Base-by-base conservation (phyloP, 2,888 invertebrate species). In the Drosophila differens region DNA sequence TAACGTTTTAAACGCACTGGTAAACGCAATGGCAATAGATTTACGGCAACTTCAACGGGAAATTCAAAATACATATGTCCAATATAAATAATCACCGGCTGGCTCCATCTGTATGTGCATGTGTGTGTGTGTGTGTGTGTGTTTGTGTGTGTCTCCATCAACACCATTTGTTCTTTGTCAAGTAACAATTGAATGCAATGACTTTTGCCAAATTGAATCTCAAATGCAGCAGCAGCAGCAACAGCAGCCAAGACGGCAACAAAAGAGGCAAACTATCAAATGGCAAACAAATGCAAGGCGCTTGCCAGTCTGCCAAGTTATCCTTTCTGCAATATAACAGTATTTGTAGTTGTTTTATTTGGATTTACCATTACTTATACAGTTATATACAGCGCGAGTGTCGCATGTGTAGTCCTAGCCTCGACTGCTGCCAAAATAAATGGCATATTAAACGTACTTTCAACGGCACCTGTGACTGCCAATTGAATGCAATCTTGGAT, bases 151-250 rank as follows among this genome's bases (percentile, higher is more conserved):
- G 63, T 70, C 76, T 65, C 76, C 79, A 90, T 85, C 90, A 90
- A 90, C 90, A 90, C 85, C 85, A 88, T 86, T 86, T 86, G 85
- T 85, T 90, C 89, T 88, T 90, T 86, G 88, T 86, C 89, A 90
- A 86, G 70, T 90, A 83, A 85, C 85, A 85, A 85, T 90, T 85
- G 85, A 88, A 85, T 85, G 90, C 85, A 88, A 90, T 85, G 85
- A 85, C 90, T 85, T 85, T 90, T 90, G 90, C 88, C 85, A 85
- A 85, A 85, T 85, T 85, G 85, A 85, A 90, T 85, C 83, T 83
- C 74, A 80, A 84, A 25, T 25, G 51, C 32, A 39, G 19, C 55
- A 57, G 62, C 76, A 80, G 75, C 84, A 84, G 78, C 74, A 74
- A 41, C 65, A 61, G 32, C 49, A 62, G 66, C 22, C 51, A 69